Conservation (phyloP, 2,113 vertebrate genomes). For the Hippolais icterina region DNA sequence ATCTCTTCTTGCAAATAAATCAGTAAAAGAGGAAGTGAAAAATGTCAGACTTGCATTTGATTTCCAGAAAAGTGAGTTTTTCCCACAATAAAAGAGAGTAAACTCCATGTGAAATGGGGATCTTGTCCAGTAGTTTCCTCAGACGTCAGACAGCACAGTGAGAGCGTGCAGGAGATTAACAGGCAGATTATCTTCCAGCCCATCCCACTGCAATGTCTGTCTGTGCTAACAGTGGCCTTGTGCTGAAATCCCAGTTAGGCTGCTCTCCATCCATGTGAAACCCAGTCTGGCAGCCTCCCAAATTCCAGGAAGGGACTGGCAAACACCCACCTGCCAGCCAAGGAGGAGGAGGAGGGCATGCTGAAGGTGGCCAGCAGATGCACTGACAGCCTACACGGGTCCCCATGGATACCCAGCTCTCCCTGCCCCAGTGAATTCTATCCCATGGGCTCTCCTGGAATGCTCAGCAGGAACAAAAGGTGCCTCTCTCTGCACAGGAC, state of each 20-base stretch:
- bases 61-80: background rate
- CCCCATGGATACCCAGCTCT: background rate
- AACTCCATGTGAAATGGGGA: background rate
- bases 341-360: background rate
- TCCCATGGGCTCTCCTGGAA: background rate
- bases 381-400: background rate
- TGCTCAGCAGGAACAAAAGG: background rate
- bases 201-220: background rate
- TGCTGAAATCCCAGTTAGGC: background rate
- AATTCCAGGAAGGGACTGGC: background rate
- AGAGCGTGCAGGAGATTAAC: background rate
- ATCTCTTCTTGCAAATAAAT: slow-evolving; percentile 3
- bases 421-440: background rate
- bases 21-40: slow-evolving; percentile 7
- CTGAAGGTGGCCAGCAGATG: background rate
- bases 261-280: background rate
- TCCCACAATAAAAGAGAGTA: background rate
- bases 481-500: background rate
- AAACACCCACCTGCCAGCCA: background rate
- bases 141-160: background rate
- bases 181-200: background rate
- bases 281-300: background rate
- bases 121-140: background rate
- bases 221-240: background rate
- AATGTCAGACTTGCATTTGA: background rate